These are phyloP conservation scores for Mallateleia sp. DNA, from an alignment of 2,888 invertebrate species.

Conservation along the genomic window DNA sequence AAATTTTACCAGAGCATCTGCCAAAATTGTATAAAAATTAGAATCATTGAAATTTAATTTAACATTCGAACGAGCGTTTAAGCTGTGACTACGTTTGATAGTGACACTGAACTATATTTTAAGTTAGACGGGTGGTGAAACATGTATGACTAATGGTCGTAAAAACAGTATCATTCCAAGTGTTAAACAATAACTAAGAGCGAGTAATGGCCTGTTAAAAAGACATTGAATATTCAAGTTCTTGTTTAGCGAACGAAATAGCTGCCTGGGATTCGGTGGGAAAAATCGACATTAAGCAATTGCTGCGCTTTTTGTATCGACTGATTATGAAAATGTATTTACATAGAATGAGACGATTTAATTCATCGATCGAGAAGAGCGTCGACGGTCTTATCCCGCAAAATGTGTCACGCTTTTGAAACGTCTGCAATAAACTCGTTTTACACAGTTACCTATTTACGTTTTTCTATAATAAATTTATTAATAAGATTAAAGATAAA, in stretches of 20 bases:
- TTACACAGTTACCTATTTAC: conserved; percentile 19
- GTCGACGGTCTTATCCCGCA: neutral
- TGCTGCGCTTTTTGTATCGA: neutral
- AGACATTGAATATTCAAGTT: conserved; percentile 13
- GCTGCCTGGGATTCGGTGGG: neutral
- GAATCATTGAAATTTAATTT: too few species aligned
- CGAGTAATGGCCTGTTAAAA: conserved; percentile 45
- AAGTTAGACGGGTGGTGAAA: conserved; percentile 36
- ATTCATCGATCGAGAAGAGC: neutral
- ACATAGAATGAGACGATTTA: neutral
- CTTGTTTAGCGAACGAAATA: conserved; percentile 3
- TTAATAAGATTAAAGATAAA: conserved; percentile 60
- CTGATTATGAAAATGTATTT: neutral
- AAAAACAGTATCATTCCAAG: conserved; percentile 47
- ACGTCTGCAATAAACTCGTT: neutral
- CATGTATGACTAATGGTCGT: conserved; percentile 52
- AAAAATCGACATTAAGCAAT: neutral
- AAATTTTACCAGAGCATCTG: too few species aligned
- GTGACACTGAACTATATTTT: conserved; percentile 69
- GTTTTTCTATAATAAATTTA: conserved; percentile 25
- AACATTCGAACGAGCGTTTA: too few species aligned
- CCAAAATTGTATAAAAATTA: too few species aligned
- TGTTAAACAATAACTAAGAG: conserved; percentile 50
- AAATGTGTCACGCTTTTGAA: conserved; percentile 2
- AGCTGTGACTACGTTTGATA: too few species aligned